Conservation (phyloP, 2,888 invertebrate species). For the Macrosoma leucophasiata region DNA sequence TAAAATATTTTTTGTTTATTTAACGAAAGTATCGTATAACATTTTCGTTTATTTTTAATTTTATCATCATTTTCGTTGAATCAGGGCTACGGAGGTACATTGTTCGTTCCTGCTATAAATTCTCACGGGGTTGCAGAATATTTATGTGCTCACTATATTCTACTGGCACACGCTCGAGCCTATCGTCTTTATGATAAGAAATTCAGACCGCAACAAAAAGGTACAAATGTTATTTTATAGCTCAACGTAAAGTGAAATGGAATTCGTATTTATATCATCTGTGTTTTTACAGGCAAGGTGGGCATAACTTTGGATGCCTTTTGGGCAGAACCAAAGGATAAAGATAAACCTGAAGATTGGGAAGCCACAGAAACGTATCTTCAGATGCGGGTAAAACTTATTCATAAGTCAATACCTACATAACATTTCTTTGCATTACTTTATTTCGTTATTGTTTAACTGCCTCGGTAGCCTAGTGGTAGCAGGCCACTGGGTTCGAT, state of each 20-base stretch:
- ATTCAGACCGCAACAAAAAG: slow-evolving; percentile 69
- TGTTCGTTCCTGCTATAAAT: slow-evolving; percentile 69
- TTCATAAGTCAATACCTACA: neutral
- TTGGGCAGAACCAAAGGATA: slow-evolving; percentile 72
- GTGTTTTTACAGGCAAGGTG: slow-evolving; percentile 62
- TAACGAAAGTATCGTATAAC: too few relatives aligned
- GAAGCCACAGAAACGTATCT: slow-evolving; percentile 71
- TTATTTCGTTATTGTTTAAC: too few relatives aligned
- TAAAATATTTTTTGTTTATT: too few relatives aligned
- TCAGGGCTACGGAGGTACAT: slow-evolving; percentile 69
- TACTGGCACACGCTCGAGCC: slow-evolving; percentile 79
- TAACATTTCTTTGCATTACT: too few relatives aligned
- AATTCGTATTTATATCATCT: neutral
- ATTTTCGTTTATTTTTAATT: too few relatives aligned
- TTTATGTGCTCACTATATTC: slow-evolving; percentile 76
- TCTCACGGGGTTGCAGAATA: slow-evolving; percentile 75
- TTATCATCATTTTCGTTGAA: too few relatives aligned
- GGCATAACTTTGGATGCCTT: slow-evolving; percentile 74
- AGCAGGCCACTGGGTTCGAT: too few relatives aligned
- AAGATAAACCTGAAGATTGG: slow-evolving; percentile 53
- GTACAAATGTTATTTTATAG: slow-evolving; percentile 34
- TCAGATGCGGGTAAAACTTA: slow-evolving; percentile 69
- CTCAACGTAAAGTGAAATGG: slow-evolving; percentile 1
- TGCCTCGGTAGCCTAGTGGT: too few relatives aligned
- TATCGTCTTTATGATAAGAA: slow-evolving; percentile 77